These are phyloP conservation scores for Napeogenes sylphis DNA, from an alignment of 2,888 invertebrate species.

Conservation along the genomic window DNA sequence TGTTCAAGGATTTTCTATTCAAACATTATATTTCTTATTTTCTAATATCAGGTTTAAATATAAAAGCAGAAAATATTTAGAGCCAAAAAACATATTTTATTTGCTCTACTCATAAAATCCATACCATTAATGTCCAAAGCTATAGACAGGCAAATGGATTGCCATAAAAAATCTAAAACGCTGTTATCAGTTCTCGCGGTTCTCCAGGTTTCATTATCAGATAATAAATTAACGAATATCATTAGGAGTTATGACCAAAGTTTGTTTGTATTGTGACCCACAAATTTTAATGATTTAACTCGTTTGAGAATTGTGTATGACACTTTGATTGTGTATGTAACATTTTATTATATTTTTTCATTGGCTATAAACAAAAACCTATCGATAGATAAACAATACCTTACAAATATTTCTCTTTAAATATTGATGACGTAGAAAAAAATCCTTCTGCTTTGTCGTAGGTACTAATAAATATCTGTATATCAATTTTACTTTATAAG, in stretches of 20 bases:
- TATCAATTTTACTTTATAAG: no score
- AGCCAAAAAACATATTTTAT: not conserved
- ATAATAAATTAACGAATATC: constrained; percentile 20
- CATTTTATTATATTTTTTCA: not conserved
- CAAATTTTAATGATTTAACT: constrained; percentile 8
- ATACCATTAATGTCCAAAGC: no score
- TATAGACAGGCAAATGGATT: constrained; percentile 24
- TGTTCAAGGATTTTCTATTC: constrained; percentile 15
- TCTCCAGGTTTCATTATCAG: constrained; percentile 25
- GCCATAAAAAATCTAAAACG: constrained; percentile 33
- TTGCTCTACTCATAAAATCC: no score
- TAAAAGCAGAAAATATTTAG: not conserved
- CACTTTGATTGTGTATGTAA: not conserved
- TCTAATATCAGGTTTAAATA: not conserved
- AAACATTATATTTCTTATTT: constrained; percentile 10
- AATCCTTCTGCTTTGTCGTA: no score
- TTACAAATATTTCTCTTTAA: not conserved
- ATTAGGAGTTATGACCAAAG: constrained; percentile 15
- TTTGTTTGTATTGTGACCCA: constrained; percentile 6
- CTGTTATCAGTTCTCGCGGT: constrained; percentile 31
- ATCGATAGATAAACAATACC: not conserved
- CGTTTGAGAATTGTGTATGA: not conserved
- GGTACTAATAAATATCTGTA: no score
- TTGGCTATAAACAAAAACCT: not conserved
- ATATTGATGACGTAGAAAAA: no score